Evolutionary conservation across 2,113 vertebrate genomes (phyloP).

Genomic region (Leuciscus idus): DNA sequence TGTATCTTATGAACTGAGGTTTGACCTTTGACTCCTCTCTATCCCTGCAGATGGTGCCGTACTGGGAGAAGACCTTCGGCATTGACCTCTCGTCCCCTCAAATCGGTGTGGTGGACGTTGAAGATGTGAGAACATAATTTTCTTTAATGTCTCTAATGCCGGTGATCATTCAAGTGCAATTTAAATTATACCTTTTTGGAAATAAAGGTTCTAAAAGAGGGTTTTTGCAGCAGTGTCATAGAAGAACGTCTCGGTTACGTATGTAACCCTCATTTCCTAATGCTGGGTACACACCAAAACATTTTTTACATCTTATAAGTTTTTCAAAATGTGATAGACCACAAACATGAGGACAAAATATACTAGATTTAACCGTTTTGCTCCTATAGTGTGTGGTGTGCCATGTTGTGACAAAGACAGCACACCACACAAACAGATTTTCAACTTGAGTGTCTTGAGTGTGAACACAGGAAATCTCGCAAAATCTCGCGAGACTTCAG

Average conservation of each 20-base stretch:
- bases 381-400: too few species aligned
- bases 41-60: constrained; percentile 83
- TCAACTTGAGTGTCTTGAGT: too few species aligned
- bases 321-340: too few species aligned
- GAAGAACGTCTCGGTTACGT: neutral
- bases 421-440: too few species aligned
- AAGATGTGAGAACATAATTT: constrained; percentile 80
- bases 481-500: too few species aligned
- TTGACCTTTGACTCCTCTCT: neutral
- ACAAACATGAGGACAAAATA: too few species aligned
- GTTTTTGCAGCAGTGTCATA: neutral
- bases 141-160: neutral
- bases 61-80: constrained; percentile 91
- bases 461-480: too few species aligned
- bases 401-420: too few species aligned
- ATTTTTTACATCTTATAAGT: too few species aligned
- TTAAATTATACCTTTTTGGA: neutral
- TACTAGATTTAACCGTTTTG: too few species aligned
- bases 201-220: neutral
- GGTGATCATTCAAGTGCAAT: neutral
- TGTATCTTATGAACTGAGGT: neutral
- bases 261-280: too few species aligned
- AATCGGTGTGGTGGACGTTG: constrained; percentile 89
- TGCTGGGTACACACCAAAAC: too few species aligned
- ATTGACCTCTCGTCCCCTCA: constrained; percentile 88